Evolutionary conservation across 2,797 vertebrate species (phyloP), one percentile per base, ranked within the genome.

Genomic region (Alectoris magna): DNA sequence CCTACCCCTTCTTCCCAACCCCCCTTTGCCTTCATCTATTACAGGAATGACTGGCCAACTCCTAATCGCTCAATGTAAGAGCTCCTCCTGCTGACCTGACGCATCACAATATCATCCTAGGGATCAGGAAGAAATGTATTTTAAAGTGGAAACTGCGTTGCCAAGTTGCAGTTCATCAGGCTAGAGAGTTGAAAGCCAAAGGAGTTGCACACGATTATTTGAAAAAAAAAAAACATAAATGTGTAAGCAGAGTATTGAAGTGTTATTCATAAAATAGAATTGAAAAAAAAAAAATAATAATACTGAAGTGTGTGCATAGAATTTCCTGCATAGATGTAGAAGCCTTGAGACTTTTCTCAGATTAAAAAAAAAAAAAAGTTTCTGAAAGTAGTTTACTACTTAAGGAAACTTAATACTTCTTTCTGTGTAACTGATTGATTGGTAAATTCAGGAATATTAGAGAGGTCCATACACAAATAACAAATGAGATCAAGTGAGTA

Each of bases 41-140:
- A 48, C 34, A 49, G 39, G 18, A 81, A 62, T 21, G 39, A 55
- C 39, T 39, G 51, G 9, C 19, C 68, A 70, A 44, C 27, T 74
- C 8, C 60, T 43, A 26, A 64, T 38, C 58, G 9, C 51, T 90
- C 78, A 62, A 75, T 74, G 73, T 93, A 84, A 93, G 91, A 90
- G 84, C 88, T 93, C 87, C 87, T 93, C 83, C 86, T 92, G 64
- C 77, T 53, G 90, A 91, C 39, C 48, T 34, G n/a, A 38, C 12
- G 15, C n/a, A n/a, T 34, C 60, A 67, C 38, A 67, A 3, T 71
- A 68, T 58, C 36, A 39, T 55, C 22, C 36, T 49, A 19, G 7
- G 22, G n/a, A 75, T n/a, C 38, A 56, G 10, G 38, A 56, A 46
- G 18, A 55, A 68, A 41, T 58, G 18, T 51, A 41, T 41, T 41